phyloP scores from a whole-genome alignment of 2,113 vertebrate genomes.

The Chinchilla lanigera region DNA sequence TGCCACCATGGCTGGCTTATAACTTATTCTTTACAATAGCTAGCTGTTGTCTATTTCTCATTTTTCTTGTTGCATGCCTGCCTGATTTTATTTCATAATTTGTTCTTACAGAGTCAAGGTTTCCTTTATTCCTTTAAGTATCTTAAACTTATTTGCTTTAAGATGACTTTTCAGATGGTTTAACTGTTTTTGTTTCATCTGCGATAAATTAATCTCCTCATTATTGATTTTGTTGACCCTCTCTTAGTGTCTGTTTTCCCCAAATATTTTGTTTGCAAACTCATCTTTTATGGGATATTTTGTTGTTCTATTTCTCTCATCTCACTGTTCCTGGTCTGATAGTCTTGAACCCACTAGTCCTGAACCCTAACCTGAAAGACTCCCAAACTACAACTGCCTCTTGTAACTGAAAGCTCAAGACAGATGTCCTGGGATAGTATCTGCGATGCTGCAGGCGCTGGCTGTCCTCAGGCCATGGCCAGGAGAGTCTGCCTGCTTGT shows the following conservation, averaged over 20 bases:
- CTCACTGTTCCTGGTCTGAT: background rate
- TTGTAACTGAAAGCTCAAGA: background rate
- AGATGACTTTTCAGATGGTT: background rate
- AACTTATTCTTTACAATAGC: background rate
- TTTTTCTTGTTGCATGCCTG: background rate
- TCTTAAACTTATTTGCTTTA: background rate
- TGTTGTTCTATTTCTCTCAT: background rate
- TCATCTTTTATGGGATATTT: background rate
- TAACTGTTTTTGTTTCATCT: background rate
- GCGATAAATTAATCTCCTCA: background rate
- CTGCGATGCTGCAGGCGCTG: background rate
- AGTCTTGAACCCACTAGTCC: background rate
- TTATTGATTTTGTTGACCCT: background rate
- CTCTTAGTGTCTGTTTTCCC: background rate
- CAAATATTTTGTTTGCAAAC: background rate
- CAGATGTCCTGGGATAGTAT: background rate
- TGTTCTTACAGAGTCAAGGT: background rate
- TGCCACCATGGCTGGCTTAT: background rate
- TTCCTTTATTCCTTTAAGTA: background rate
- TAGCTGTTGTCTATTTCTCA: background rate
- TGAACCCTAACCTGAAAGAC: background rate
- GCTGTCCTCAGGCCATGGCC: background rate
- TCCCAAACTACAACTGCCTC: background rate
- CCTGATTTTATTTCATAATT: background rate
- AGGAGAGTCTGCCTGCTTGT: background rate